These are phyloP conservation scores for Ancistrus triradiatus DNA, from an alignment of 2,113 vertebrate species.

Conservation along the genomic window DNA sequence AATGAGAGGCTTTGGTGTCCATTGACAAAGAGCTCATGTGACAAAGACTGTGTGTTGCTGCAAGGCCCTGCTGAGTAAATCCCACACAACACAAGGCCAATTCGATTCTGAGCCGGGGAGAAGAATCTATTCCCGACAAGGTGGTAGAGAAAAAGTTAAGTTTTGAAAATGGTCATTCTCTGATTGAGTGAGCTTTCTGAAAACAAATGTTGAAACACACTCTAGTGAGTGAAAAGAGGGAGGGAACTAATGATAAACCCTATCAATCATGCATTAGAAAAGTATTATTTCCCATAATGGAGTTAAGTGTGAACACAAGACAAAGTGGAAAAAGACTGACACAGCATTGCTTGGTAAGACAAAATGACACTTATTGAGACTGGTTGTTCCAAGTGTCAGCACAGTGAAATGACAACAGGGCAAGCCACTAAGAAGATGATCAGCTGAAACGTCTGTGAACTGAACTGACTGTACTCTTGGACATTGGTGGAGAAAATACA, in stretches of 20 bases:
- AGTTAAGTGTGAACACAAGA: background rate
- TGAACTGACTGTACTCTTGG: too few relatives aligned
- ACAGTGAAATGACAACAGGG: too few relatives aligned
- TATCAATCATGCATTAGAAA: background rate
- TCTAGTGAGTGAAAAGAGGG: constrained; percentile 10
- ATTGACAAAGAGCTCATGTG: constrained; percentile 60
- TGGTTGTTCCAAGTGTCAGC: too few relatives aligned
- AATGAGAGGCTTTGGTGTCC: constrained; percentile 56
- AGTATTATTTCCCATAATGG: background rate
- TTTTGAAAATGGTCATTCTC: constrained; percentile 15
- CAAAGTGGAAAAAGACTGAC: background rate
- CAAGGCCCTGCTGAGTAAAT: constrained; percentile 46
- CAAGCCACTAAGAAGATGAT: too few relatives aligned
- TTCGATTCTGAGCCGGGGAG: constrained; percentile 2
- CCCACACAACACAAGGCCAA: constrained; percentile 37
- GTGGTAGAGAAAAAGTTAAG: constrained; percentile 19
- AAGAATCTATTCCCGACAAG: constrained; percentile 23
- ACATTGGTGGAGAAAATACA: too few relatives aligned
- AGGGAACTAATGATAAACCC: background rate
- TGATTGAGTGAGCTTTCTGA: constrained; percentile 26
- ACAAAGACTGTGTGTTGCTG: constrained; percentile 47
- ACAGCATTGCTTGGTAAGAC: too few relatives aligned
- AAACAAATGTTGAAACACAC: too few relatives aligned
- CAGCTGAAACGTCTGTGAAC: too few relatives aligned
- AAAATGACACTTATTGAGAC: too few relatives aligned